Conservation (phyloP, 2,888 invertebrate genomes). For the Drosophila antonietae region DNA sequence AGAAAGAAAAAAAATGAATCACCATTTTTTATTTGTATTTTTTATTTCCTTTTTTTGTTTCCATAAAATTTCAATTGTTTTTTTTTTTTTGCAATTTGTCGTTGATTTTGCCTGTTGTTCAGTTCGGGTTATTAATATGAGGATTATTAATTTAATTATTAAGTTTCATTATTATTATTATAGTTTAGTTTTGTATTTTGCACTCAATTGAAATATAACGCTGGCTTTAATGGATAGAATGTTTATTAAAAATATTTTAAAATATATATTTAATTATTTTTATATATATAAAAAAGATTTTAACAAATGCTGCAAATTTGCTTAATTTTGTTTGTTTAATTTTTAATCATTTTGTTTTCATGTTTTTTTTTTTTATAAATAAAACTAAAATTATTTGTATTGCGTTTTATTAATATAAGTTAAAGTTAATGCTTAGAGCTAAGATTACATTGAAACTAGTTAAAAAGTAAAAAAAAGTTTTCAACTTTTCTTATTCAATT, state of each 20-base stretch:
- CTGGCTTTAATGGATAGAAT: slow-evolving; percentile 71
- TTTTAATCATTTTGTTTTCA: slow-evolving; percentile 13
- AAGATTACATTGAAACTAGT: slow-evolving; percentile 73
- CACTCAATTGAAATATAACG: slow-evolving; percentile 59
- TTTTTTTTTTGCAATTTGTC: slow-evolving; percentile 55
- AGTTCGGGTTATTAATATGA: slow-evolving; percentile 33
- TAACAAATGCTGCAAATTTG: slow-evolving; percentile 76
- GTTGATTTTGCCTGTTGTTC: slow-evolving; percentile 54
- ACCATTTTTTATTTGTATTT: slow-evolving; percentile 55
- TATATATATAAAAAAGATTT: slow-evolving; percentile 55
- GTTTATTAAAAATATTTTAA: slow-evolving; percentile 68
- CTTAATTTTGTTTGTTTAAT: slow-evolving; percentile 61
- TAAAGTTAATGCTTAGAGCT: slow-evolving; percentile 61
- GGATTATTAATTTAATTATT: slow-evolving; percentile 35
- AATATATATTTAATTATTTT: slow-evolving; percentile 64
- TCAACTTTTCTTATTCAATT: slow-evolving; percentile 42
- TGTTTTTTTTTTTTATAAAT: slow-evolving; percentile 55
- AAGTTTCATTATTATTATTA: slow-evolving; percentile 28
- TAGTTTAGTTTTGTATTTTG: slow-evolving; percentile 19
- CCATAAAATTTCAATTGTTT: slow-evolving; percentile 57
- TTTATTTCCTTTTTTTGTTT: slow-evolving; percentile 33
- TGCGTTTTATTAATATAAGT: slow-evolving; percentile 74
- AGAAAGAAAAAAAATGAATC: slow-evolving; percentile 63
- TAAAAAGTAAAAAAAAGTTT: slow-evolving; percentile 45
- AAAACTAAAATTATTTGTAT: slow-evolving; percentile 77